Conservation (phyloP, 2,113 vertebrate genomes). For the Leptodactylus fuscus region DNA sequence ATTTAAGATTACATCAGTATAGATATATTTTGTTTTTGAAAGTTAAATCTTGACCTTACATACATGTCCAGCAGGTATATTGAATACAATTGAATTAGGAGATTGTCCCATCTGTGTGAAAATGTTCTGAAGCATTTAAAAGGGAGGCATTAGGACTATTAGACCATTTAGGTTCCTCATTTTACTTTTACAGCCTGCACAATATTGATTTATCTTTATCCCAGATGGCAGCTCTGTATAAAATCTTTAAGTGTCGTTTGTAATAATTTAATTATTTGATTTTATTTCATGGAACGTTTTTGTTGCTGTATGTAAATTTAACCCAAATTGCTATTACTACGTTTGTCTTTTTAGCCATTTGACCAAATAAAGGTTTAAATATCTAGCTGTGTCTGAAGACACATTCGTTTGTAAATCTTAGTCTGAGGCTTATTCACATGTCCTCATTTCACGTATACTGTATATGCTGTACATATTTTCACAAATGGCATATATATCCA, state of each 20-base stretch:
- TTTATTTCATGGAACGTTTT: background rate
- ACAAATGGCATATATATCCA: no score
- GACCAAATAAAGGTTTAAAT: background rate
- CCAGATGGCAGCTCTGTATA: conserved; percentile 29
- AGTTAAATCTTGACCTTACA: conserved; percentile 1
- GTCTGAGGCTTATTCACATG: background rate
- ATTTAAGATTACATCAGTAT: background rate
- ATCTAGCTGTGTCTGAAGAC: background rate
- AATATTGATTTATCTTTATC: conserved; percentile 29
- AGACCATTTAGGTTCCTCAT: conserved; percentile 5
- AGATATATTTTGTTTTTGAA: background rate
- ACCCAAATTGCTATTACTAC: background rate
- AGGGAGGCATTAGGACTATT: background rate
- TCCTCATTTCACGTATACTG: no score
- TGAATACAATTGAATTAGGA: background rate
- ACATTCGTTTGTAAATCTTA: background rate
- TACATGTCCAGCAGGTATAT: conserved; percentile 35
- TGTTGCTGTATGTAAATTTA: background rate
- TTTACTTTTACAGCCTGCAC: conserved; percentile 16
- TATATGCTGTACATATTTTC: no score
- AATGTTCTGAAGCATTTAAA: conserved; percentile 38
- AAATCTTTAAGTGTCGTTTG: background rate
- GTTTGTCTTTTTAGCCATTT: background rate
- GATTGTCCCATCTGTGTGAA: conserved; percentile 39
- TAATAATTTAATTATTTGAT: background rate